These are phyloP conservation scores for Hanleya hanleyi DNA, from an alignment of 2,888 invertebrate species.

Conservation along the genomic window DNA sequence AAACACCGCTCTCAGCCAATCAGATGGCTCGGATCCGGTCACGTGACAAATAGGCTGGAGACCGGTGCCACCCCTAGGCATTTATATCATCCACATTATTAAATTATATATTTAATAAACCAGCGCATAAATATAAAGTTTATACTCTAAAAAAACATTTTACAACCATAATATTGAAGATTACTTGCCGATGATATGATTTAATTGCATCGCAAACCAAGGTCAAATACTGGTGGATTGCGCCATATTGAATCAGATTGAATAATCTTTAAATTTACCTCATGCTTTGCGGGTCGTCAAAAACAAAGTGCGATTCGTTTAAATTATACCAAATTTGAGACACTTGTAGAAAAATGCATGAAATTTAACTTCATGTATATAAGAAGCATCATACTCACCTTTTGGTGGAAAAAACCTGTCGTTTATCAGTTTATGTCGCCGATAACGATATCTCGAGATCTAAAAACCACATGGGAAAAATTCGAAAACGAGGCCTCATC, in stretches of 20 bases:
- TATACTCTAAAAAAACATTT: constrained; percentile 5
- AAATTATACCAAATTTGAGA: constrained; percentile 3
- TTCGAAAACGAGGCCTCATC: not conserved
- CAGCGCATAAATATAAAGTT: not conserved
- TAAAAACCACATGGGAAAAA: not conserved
- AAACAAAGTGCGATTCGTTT: constrained; percentile 3
- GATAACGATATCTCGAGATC: not conserved
- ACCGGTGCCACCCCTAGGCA: not conserved
- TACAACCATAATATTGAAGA: not conserved
- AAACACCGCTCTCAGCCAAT: not conserved
- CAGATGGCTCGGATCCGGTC: not conserved
- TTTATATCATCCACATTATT: constrained; percentile 10
- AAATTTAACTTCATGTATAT: not conserved
- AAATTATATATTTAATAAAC: constrained; percentile 2
- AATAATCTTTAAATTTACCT: not conserved
- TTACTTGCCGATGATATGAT: constrained; percentile 5
- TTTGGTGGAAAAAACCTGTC: not conserved
- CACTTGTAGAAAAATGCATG: constrained; percentile 1
- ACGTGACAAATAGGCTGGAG: not conserved
- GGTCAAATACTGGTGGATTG: not conserved
- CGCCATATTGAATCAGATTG: constrained; percentile 7
- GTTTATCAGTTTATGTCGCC: not conserved
- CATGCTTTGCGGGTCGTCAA: not conserved
- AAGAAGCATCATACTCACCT: not conserved
- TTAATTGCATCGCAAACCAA: not conserved